phyloP scores from a whole-genome alignment of 2,113 vertebrate species.

The Chrysochloris asiatica region DNA sequence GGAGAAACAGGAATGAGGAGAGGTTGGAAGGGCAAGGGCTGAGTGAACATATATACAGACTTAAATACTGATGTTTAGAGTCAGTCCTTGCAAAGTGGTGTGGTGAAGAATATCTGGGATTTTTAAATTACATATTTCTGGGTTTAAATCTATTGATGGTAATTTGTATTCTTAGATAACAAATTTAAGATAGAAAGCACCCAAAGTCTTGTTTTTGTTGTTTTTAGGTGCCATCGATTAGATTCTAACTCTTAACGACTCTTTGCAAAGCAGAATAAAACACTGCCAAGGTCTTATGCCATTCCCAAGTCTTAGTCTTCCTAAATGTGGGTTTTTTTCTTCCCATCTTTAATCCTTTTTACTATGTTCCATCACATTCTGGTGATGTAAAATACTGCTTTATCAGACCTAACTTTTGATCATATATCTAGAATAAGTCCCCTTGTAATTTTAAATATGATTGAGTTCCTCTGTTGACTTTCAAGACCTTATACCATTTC shows the following conservation, averaged over 20 bases:
- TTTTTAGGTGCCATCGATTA: too few relatives aligned
- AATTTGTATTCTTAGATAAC: not conserved
- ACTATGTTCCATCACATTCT: not conserved
- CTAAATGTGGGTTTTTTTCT: not conserved
- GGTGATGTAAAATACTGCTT: not conserved
- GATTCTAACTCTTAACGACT: too few relatives aligned
- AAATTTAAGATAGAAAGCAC: not conserved
- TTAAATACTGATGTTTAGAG: not conserved
- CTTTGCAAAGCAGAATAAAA: too few relatives aligned
- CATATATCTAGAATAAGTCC: not conserved
- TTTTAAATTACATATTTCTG: not conserved
- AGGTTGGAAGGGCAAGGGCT: not conserved
- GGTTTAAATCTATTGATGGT: not conserved
- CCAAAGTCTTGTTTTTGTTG: too few relatives aligned
- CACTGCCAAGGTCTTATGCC: not conserved
- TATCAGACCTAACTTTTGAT: too few relatives aligned
- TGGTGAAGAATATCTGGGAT: not conserved
- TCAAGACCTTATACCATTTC: not conserved
- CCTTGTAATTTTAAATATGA: not conserved
- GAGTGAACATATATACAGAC: not conserved
- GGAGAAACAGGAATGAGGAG: not conserved
- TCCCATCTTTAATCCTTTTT: not conserved
- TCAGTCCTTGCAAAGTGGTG: not conserved
- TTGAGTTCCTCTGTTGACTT: not conserved
- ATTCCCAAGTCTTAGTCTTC: not conserved